Conservation (phyloP, 2,797 vertebrate genomes). For the Gallinago stenura region DNA sequence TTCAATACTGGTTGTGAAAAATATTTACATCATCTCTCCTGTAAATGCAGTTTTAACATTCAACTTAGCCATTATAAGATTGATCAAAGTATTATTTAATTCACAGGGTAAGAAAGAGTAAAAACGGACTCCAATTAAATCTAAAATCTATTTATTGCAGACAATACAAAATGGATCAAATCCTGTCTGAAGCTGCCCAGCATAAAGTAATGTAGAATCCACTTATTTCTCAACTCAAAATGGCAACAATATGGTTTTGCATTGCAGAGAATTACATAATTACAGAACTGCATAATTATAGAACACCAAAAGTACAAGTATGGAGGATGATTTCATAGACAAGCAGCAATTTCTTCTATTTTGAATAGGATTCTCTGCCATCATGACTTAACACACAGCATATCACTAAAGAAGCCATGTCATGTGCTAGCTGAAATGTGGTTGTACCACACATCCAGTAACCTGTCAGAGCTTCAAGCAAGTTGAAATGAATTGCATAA, state of each 20-base stretch:
- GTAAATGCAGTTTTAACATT: not conserved
- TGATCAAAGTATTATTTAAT: not conserved
- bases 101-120: not conserved
- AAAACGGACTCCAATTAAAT: not conserved
- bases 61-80: not conserved
- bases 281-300: not conserved
- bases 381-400: not conserved
- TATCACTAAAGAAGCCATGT: not conserved
- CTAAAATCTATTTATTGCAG: not conserved
- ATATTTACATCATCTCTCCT: not conserved
- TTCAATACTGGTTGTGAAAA: not conserved
- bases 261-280: not conserved
- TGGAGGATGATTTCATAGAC: not conserved
- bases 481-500: not conserved
- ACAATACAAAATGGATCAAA: not conserved
- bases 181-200: not conserved
- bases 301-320: not conserved
- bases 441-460: not conserved
- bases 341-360: slow-evolving; percentile 10
- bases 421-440: not conserved
- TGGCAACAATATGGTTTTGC: not conserved
- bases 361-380: not conserved
- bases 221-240: not conserved
- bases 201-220: not conserved
- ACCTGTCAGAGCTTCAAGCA: not conserved